A percentile compares a stretch with the other conserved stretches of the same genome.
Conservation (phyloP, 2,888 invertebrate species). For the Dasysyrphus albostriatus region DNA sequence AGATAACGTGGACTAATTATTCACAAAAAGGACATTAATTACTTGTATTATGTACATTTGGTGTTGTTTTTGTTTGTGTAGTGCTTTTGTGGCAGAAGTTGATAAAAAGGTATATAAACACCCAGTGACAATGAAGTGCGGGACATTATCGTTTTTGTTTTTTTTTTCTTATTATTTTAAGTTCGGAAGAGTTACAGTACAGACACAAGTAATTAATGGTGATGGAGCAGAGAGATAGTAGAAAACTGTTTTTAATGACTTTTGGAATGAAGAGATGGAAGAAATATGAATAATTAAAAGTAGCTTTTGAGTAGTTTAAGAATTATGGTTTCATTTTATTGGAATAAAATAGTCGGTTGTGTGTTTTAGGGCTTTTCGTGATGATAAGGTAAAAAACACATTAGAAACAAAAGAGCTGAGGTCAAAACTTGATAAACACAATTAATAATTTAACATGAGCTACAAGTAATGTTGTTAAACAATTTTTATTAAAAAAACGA, state of each 20-base stretch:
- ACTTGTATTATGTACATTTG: slow-evolving; percentile 62
- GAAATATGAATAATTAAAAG: slow-evolving; percentile 3
- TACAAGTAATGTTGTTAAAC: too few species aligned
- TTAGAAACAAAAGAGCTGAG: slow-evolving; percentile 11
- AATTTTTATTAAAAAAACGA: too few species aligned
- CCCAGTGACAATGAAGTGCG: slow-evolving; percentile 43
- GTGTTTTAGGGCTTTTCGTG: neutral
- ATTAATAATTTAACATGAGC: neutral
- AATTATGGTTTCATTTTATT: neutral
- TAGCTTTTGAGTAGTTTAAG: neutral
- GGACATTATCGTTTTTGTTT: slow-evolving; percentile 16
- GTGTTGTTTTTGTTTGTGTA: slow-evolving; percentile 40
- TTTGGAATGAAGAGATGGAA: neutral
- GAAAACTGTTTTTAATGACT: slow-evolving; percentile 6
- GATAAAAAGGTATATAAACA: slow-evolving; percentile 68
- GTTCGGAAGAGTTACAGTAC: slow-evolving; percentile 20
- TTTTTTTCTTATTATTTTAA: slow-evolving; percentile 18
- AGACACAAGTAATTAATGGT: slow-evolving; percentile 30
- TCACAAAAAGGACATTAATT: slow-evolving; percentile 76
- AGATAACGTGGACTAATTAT: slow-evolving; percentile 74
- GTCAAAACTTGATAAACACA: neutral
- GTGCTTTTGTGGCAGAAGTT: slow-evolving; percentile 53
- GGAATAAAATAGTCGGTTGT: neutral
- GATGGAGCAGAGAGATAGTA: neutral
- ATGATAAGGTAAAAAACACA: neutral